Evolutionary conservation across 2,888 invertebrate genomes (phyloP).

Genomic region (Trichopoda pennipes): DNA sequence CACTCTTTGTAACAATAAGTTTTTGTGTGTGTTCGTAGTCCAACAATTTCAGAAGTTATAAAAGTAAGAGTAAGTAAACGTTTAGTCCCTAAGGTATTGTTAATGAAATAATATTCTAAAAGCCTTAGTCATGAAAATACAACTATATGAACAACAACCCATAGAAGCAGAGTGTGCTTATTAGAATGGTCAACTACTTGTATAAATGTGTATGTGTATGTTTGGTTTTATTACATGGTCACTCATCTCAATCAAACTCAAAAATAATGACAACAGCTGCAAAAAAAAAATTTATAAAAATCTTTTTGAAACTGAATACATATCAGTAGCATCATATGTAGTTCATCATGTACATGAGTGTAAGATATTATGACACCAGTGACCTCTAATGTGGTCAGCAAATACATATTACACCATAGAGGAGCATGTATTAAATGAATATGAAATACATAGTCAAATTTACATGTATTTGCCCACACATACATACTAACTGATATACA

Average conservation of each 20-base stretch:
- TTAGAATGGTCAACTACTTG: not conserved
- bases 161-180: constrained; percentile 14
- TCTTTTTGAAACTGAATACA: constrained; percentile 1
- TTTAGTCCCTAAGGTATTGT: not conserved
- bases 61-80: too few species aligned
- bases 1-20: too few species aligned
- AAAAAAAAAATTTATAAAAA: constrained; percentile 1
- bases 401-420: constrained; percentile 20
- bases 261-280: constrained; percentile 9
- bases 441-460: too few species aligned
- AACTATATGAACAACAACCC: not conserved
- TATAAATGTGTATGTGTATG: constrained; percentile 5
- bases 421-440: not conserved
- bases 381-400: constrained; percentile 58
- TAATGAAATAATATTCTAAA: not conserved
- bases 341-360: constrained; percentile 51
- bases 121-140: not conserved
- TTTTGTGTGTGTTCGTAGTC: too few species aligned
- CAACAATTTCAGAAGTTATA: not conserved
- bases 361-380: constrained; percentile 57
- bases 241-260: constrained; percentile 26
- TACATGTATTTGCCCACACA: not conserved
- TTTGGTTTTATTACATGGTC: constrained; percentile 22
- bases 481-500: not conserved
- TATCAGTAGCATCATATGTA: constrained; percentile 35